These are phyloP conservation scores for Euthynnus affinis DNA, from an alignment of 2,797 vertebrate genomes.

Conservation along the genomic window DNA sequence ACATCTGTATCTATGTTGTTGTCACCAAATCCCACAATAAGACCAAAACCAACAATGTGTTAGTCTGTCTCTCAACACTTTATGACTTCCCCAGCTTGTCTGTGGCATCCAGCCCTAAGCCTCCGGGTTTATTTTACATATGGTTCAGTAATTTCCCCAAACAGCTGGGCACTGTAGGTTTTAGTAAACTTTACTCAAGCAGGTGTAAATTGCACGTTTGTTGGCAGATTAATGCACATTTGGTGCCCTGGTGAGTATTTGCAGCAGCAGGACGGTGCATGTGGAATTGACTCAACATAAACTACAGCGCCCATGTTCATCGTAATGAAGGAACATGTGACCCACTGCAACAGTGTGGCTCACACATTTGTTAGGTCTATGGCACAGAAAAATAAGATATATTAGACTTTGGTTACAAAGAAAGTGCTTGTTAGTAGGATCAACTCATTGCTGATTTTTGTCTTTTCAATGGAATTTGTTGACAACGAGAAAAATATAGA, in stretches of 20 bases:
- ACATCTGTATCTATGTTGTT: too few species aligned
- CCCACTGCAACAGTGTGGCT: not conserved
- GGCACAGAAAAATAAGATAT: not conserved
- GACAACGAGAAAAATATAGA: not conserved
- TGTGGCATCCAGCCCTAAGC: too few species aligned
- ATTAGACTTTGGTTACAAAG: not conserved
- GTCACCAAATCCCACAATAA: too few species aligned
- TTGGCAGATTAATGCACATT: constrained; percentile 6
- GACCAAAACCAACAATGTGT: too few species aligned
- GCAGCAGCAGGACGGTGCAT: not conserved
- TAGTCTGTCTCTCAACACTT: too few species aligned
- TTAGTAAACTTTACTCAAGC: constrained; percentile 4
- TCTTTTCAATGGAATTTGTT: not conserved
- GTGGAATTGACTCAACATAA: not conserved
- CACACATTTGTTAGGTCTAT: not conserved
- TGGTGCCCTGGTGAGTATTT: constrained; percentile 1
- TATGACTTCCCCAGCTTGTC: not conserved
- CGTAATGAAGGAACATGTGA: constrained; percentile 10
- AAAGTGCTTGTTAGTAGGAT: too few species aligned
- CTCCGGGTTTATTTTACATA: not conserved
- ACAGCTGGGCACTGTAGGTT: not conserved
- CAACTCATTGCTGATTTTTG: not conserved
- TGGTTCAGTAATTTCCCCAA: not conserved
- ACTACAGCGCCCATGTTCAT: not conserved
- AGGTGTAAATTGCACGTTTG: not conserved